A percentile compares a stretch with the other conserved stretches of the same genome.
Conservation (phyloP, 2,113 vertebrate genomes). For the Butastur rufipennis region DNA sequence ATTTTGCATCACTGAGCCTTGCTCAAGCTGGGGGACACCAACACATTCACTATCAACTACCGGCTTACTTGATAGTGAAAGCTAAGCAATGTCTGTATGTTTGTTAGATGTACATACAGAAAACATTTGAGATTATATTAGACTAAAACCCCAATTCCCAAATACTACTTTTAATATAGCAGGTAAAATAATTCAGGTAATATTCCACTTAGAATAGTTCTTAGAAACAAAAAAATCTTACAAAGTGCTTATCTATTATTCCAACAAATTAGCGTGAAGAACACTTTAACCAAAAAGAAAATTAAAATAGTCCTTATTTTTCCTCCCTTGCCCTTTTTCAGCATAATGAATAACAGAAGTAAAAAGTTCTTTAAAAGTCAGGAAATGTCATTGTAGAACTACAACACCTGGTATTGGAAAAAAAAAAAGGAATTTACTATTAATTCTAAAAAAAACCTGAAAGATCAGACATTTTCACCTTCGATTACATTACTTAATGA, state of each 20-base stretch:
- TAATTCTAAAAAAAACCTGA: background rate
- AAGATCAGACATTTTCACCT: background rate
- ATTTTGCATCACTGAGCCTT: background rate
- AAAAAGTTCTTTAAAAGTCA: background rate
- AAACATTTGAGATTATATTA: background rate
- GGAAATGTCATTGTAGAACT: background rate
- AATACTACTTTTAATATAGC: background rate
- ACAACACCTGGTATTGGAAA: background rate
- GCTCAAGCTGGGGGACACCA: background rate
- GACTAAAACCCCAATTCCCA: background rate
- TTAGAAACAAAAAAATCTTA: background rate
- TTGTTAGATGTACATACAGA: background rate
- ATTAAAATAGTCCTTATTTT: background rate
- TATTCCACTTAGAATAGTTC: background rate
- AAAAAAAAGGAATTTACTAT: background rate
- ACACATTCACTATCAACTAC: background rate
- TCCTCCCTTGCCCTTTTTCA: background rate
- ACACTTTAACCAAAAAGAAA: background rate
- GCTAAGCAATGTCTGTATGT: background rate
- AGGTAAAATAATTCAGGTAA: background rate
- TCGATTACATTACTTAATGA: background rate
- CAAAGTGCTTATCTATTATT: background rate
- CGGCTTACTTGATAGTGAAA: background rate
- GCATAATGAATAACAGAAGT: background rate
- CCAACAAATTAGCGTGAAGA: background rate